A percentile compares a stretch with the other conserved stretches of the same genome.
phyloP scores from a whole-genome alignment of 2,888 invertebrate genomes.

The Heliconius hortense region DNA sequence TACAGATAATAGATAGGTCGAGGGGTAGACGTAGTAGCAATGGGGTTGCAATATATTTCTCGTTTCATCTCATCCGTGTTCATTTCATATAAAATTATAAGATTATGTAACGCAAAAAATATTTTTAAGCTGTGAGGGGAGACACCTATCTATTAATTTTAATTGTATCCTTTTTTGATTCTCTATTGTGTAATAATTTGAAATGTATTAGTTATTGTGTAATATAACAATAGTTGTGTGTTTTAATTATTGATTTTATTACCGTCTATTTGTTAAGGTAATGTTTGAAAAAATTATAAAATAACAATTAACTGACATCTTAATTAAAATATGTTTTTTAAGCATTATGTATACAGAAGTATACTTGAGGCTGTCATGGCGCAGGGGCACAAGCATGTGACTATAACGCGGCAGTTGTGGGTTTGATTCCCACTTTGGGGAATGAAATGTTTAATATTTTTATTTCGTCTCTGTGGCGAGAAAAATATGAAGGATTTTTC shows the following conservation, averaged over 20 bases:
- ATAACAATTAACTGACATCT: too few relatives aligned
- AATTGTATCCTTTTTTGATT: neutral
- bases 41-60: constrained; percentile 10
- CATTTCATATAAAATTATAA: constrained; percentile 5
- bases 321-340: too few relatives aligned
- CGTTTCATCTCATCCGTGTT: constrained; percentile 12
- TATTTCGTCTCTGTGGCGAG: too few relatives aligned
- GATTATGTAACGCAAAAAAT: constrained; percentile 7
- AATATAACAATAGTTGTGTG: neutral
- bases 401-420: too few relatives aligned
- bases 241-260: neutral
- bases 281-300: too few relatives aligned
- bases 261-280: neutral
- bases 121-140: neutral
- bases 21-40: constrained; percentile 45
- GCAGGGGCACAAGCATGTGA: too few relatives aligned
- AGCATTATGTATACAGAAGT: too few relatives aligned
- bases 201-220: neutral
- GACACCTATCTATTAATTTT: constrained; percentile 15
- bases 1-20: constrained; percentile 65
- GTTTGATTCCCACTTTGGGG: too few relatives aligned
- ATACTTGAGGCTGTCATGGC: too few relatives aligned
- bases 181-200: neutral
- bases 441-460: too few relatives aligned
- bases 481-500: too few relatives aligned